Evolutionary conservation across 2,113 vertebrate species (phyloP), one percentile per base, ranked within the genome.

Genomic region (Zosterops borbonicus): DNA sequence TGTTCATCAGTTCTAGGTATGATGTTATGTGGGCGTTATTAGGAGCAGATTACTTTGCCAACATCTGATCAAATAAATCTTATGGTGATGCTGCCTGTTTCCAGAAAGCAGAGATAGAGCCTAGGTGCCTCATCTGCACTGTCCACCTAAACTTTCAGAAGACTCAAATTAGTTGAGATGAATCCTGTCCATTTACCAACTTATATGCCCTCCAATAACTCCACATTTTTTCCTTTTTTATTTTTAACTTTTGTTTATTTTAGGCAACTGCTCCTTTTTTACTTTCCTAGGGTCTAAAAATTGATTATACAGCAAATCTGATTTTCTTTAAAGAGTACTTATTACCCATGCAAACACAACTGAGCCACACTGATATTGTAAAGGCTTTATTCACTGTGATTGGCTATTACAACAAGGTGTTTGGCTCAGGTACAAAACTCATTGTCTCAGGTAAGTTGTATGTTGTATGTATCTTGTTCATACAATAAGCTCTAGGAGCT

Each of bases 371-470:
- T 20, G 41, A 92, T 94, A 65, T 67, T 90, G 60, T 63, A 97
- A 96, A 93, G 94, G 27, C 16, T 64, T 73, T 24, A 74, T 37
- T 53, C 56, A 92, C 52, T 49, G 93, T 96, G 91, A 9, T 0
- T 9, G 13, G 8, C 2, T 77, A 78, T 14, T 58, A 73, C 24
- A 69, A 80, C 27, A 89, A 91, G 73, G 1, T 92, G 6, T 97
- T 96, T 33, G 92, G 95, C 23, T 41, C 87, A 0, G 73, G 92
- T 28, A 97, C 96, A 70, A 93, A 92, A 31, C 89, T 97, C 37
- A 4, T 94, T 37, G 85, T 94, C n/a, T 87, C 94, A 55, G 90
- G 95, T 97, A 94, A 89, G 92, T 70, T 65, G 7, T 16, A 5
- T 28, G 28, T 35, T 73, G 16, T 42, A 31, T n/a, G 23, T 47